phyloP scores from a whole-genome alignment of 2,113 vertebrate species.

The Gallinago paraguaiae region DNA sequence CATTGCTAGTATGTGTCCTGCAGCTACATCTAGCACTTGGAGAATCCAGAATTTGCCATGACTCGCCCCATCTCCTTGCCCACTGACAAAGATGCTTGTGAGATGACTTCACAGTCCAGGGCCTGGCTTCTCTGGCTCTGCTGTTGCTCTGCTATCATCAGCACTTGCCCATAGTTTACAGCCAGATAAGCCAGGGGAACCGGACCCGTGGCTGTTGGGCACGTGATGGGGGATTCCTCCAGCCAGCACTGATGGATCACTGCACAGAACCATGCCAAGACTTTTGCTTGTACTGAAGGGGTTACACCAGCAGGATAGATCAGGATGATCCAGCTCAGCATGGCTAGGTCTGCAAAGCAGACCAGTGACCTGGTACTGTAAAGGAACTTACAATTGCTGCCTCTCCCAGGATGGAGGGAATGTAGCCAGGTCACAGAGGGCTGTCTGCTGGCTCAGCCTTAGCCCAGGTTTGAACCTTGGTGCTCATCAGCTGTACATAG shows the following conservation, averaged over 20 bases:
- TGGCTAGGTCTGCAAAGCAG: neutral
- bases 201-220: neutral
- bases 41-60: neutral
- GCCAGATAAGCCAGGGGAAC: neutral
- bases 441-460: neutral
- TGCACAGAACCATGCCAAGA: neutral
- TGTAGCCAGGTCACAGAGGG: rapidly evolving
- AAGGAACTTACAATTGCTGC: neutral
- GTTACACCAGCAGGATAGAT: neutral
- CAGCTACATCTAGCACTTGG: neutral
- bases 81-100: neutral
- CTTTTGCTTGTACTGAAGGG: neutral
- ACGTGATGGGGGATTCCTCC: neutral
- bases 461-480: neutral
- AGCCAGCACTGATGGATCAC: neutral
- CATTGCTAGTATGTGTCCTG: neutral
- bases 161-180: neutral
- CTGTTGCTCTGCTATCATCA: neutral
- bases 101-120: neutral
- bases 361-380: neutral
- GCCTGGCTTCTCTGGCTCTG: neutral
- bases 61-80: neutral
- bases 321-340: neutral
- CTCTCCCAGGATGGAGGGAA: neutral
- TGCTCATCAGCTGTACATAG: neutral